Conservation (phyloP, 2,113 vertebrate genomes). For the Alethe castanea region DNA sequence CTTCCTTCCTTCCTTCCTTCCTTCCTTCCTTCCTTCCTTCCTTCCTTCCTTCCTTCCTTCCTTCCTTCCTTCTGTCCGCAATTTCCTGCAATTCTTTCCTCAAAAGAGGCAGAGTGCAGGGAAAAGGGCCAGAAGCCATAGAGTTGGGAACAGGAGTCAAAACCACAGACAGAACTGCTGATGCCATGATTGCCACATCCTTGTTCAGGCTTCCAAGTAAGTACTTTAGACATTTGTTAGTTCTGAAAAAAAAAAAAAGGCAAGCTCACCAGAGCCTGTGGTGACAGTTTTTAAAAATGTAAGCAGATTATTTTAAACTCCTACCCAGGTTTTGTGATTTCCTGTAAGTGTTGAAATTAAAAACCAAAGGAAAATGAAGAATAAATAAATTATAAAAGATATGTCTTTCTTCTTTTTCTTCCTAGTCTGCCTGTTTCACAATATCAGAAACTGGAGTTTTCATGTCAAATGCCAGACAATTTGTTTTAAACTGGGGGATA, state of each 20-base stretch:
- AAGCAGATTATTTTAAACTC: not conserved
- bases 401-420: not conserved
- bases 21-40: too few species aligned
- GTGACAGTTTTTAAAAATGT: not conserved
- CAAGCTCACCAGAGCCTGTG: not conserved
- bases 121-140: not conserved
- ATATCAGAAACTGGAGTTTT: not conserved
- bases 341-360: not conserved
- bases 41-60: too few species aligned
- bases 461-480: not conserved
- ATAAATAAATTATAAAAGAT: not conserved
- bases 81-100: not conserved
- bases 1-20: too few species aligned
- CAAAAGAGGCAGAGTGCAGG: not conserved
- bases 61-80: not conserved
- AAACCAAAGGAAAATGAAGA: not conserved
- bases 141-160: not conserved
- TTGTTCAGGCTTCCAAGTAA: not conserved
- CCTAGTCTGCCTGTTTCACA: fast-evolving
- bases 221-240: not conserved
- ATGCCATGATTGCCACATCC: not conserved
- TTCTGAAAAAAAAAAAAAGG: not conserved
- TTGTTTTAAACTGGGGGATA: not conserved
- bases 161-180: not conserved
- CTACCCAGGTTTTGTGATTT: not conserved